phyloP scores from a whole-genome alignment of 2,888 invertebrate species.

The Hemistola chrysoprasaria region DNA sequence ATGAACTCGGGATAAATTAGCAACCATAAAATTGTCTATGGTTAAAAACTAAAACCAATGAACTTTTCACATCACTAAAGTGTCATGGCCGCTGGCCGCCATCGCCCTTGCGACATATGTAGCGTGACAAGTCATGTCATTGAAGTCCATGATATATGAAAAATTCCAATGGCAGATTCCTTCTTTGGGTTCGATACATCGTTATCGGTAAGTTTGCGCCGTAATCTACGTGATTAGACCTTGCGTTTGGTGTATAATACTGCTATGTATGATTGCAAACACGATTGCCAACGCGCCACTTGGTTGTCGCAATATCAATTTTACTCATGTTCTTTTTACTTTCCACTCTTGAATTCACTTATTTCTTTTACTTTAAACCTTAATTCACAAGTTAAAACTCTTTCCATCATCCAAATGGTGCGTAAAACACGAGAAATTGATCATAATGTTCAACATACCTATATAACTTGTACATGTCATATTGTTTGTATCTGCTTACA shows the following conservation, averaged over 20 bases:
- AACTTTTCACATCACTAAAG: slow-evolving; percentile 29
- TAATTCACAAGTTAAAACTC: slow-evolving; percentile 4
- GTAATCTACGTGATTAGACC: slow-evolving; percentile 33
- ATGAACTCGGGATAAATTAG: no score
- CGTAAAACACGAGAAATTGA: slow-evolving; percentile 13
- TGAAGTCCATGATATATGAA: slow-evolving; percentile 84
- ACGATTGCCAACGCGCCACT: slow-evolving; percentile 65
- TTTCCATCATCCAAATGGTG: slow-evolving; percentile 1
- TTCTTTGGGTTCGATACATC: slow-evolving; percentile 93
- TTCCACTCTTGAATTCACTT: slow-evolving; percentile 24
- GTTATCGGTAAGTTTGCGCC: slow-evolving; percentile 85
- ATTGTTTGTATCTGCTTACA: slow-evolving; percentile 38
- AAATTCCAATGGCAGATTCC: slow-evolving; percentile 91
- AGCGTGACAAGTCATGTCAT: slow-evolving; percentile 86
- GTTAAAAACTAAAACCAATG: no score
- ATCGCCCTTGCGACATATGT: slow-evolving; percentile 72
- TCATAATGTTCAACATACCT: slow-evolving; percentile 19
- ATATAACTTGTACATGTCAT: slow-evolving; percentile 31
- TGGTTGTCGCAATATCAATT: slow-evolving; percentile 18
- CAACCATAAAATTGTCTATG: no score
- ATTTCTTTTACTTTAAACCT: slow-evolving; percentile 8
- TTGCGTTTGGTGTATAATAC: slow-evolving; percentile 41
- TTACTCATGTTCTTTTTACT: slow-evolving; percentile 26
- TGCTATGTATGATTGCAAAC: slow-evolving; percentile 28
- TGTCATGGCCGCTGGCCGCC: slow-evolving; percentile 70